These are phyloP conservation scores for Tribolium freemani DNA, from an alignment of 2,888 invertebrate species.

Conservation along the genomic window DNA sequence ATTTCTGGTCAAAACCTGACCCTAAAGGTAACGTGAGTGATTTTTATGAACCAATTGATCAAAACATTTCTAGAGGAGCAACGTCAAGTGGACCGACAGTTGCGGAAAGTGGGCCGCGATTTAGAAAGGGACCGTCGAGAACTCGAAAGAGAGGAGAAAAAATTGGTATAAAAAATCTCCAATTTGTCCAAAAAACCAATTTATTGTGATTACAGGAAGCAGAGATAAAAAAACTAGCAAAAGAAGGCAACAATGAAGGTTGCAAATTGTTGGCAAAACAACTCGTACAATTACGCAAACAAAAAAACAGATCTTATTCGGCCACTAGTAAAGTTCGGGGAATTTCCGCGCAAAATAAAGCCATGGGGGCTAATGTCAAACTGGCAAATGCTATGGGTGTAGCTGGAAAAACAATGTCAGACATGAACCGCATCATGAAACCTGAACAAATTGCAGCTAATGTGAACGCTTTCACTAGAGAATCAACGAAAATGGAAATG, in stretches of 20 bases:
- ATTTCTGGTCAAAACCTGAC: conserved; percentile 65
- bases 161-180: conserved; percentile 75
- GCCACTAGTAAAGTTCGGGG: conserved; percentile 84
- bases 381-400: conserved; percentile 90
- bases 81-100: conserved; percentile 83
- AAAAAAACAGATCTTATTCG: conserved; percentile 85
- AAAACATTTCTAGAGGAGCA: conserved; percentile 79
- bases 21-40: conserved; percentile 63
- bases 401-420: conserved; percentile 90
- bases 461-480: conserved; percentile 87
- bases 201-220: conserved; percentile 73
- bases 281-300: conserved; percentile 87
- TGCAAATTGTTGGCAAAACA: conserved; percentile 90
- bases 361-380: conserved; percentile 91
- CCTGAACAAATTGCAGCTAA: conserved; percentile 87
- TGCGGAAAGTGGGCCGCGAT: conserved; percentile 86
- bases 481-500: conserved; percentile 93
- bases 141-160: conserved; percentile 90
- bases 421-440: conserved; percentile 89
- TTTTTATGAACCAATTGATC: neutral
- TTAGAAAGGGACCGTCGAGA: conserved; percentile 86
- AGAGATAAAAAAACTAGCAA: conserved; percentile 91
- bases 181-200: neutral
- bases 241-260: conserved; percentile 88
- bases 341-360: conserved; percentile 89